These are phyloP conservation scores for Hetaerina americana DNA, from an alignment of 1,140 invertebrate genomes.

Conservation along the genomic window DNA sequence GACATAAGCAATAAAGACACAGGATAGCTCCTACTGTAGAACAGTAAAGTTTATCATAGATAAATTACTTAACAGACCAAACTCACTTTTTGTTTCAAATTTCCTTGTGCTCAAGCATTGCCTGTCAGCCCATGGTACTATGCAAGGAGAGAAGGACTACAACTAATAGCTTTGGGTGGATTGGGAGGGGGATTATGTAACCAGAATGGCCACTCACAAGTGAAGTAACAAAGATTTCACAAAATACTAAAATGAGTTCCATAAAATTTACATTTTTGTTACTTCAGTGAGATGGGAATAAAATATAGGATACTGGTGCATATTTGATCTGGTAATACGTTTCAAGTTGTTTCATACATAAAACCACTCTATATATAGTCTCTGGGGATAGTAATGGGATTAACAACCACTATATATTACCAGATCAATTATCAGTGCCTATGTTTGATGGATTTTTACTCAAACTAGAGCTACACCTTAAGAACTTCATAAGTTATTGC, in stretches of 20 bases:
- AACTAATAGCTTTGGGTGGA: conserved; percentile 9
- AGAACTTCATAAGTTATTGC: conserved; percentile 17
- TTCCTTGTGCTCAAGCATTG: conserved; percentile 18
- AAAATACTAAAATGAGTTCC: conserved; percentile 16
- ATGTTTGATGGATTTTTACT: conserved; percentile 12
- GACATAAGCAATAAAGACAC: conserved; percentile 18
- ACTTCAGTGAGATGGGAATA: conserved; percentile 17
- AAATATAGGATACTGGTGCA: conserved; percentile 17
- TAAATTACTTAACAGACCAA: conserved; percentile 17
- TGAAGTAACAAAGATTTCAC: conserved; percentile 17
- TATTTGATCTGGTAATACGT: background rate
- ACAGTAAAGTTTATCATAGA: conserved; percentile 14
- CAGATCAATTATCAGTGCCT: conserved; percentile 13
- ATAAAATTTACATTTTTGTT: conserved; percentile 17
- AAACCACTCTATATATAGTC: conserved; percentile 1
- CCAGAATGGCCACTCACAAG: conserved; percentile 18
- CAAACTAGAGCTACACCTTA: conserved; percentile 17
- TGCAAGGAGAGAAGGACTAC: conserved; percentile 16
- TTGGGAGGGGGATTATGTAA: conserved; percentile 13
- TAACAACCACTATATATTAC: background rate
- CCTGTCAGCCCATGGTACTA: conserved; percentile 16
- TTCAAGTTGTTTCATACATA: background rate
- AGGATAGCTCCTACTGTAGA: conserved; percentile 7
- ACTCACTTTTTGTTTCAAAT: conserved; percentile 15
- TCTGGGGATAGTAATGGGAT: background rate